Evolutionary conservation across 2,888 invertebrate genomes (phyloP).

Genomic region (Limnephilus marmoratus): DNA sequence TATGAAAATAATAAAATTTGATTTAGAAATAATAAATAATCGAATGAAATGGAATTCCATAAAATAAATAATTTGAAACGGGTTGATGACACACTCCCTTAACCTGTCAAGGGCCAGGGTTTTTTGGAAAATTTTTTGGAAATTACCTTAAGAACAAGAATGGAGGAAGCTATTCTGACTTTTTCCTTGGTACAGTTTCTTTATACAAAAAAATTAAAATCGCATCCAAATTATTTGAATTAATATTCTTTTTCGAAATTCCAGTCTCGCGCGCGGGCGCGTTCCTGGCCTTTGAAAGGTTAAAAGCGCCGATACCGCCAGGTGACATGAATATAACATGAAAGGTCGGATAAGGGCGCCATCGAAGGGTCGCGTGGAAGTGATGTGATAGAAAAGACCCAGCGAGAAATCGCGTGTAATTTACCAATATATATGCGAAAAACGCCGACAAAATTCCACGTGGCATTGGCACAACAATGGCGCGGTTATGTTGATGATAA

Average conservation of each 20-base stretch:
- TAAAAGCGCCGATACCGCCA: not conserved
- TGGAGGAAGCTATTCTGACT: too few relatives aligned
- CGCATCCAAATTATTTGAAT: too few relatives aligned
- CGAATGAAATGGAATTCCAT: not conserved
- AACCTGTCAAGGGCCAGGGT: too few relatives aligned
- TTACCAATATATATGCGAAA: constrained; percentile 54
- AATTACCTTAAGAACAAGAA: too few relatives aligned
- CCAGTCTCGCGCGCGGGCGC: too few relatives aligned
- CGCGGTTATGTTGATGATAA: constrained; percentile 1
- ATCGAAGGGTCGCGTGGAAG: constrained; percentile 4
- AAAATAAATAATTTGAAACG: constrained; percentile 4
- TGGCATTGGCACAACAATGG: constrained; percentile 4
- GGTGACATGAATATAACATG: constrained; percentile 55
- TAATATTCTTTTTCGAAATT: too few relatives aligned
- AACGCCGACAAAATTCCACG: constrained; percentile 10
- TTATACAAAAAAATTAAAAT: too few relatives aligned
- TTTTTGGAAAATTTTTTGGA: too few relatives aligned
- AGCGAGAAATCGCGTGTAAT: constrained; percentile 42
- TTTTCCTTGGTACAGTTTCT: too few relatives aligned
- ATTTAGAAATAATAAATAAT: not conserved
- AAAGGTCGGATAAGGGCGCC: constrained; percentile 15
- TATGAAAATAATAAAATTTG: too few relatives aligned
- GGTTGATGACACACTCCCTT: constrained; percentile 32
- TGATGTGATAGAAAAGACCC: not conserved
- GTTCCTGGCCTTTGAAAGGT: too few relatives aligned